phyloP scores from a whole-genome alignment of 2,888 invertebrate genomes.

The Cantharis nigra region DNA sequence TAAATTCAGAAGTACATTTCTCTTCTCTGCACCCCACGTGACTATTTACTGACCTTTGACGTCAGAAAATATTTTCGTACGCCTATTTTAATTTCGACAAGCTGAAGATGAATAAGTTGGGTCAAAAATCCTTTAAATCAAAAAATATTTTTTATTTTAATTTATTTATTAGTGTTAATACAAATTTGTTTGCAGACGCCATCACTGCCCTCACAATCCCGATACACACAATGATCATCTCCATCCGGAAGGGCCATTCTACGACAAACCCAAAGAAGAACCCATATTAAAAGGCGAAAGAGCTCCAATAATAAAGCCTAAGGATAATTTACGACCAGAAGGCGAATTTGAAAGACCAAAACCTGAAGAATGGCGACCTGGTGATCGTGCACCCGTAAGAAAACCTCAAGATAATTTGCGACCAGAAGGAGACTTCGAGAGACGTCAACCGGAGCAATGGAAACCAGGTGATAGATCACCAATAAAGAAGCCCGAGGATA shows the following conservation, averaged over 20 bases:
- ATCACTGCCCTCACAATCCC: slow-evolving; percentile 75
- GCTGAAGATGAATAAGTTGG: no score
- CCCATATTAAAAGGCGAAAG: slow-evolving; percentile 53
- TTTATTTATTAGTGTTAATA: not conserved
- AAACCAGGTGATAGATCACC: slow-evolving; percentile 58
- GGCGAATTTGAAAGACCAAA: slow-evolving; percentile 56
- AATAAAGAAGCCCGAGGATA: slow-evolving; percentile 59
- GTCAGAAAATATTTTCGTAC: no score
- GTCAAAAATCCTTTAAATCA: no score
- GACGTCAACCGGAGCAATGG: slow-evolving; percentile 42
- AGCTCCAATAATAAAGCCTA: slow-evolving; percentile 56
- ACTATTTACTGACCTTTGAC: no score
- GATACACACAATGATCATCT: slow-evolving; percentile 73
- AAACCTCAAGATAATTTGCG: slow-evolving; percentile 47
- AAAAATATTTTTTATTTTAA: no score
- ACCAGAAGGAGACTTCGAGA: slow-evolving; percentile 53
- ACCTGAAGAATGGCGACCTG: slow-evolving; percentile 56
- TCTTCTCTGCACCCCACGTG: no score
- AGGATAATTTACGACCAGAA: slow-evolving; percentile 55
- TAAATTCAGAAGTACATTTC: no score
- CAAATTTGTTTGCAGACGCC: slow-evolving; percentile 69
- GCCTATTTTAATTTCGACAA: no score
- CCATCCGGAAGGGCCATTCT: slow-evolving; percentile 69
- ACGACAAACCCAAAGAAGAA: slow-evolving; percentile 59
- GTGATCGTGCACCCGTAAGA: slow-evolving; percentile 53